Evolutionary conservation across 1,140 invertebrate genomes (phyloP), one percentile per base, ranked within the genome.

Genomic region (Penaeus japonicus): DNA sequence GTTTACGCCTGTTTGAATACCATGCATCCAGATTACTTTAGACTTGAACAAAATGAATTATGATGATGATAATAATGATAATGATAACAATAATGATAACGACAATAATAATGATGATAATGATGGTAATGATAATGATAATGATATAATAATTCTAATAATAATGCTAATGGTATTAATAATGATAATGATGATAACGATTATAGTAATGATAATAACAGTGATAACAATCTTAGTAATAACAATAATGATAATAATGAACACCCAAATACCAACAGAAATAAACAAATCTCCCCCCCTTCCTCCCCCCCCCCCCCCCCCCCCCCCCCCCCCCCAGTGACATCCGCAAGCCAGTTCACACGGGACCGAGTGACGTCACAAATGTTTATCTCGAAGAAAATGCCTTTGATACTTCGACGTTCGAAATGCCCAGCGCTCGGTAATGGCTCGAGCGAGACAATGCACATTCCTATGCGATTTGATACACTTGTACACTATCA

Each of bases 401-500:
- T 10, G 47, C 27, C 65, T 83, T 75, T 55, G 83, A 84, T 84
- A 22, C 65, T 17, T 54, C 75, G 83, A 57, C 83, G 53, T 62
- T 53, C 75, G 62, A 84, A 75, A 84, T 12, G 47, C 47, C 47
- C 47, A 15, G 10, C 24, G 30, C 20, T 39, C 70, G n/a, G 77
- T 79, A 86, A 86, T 86, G 84, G 84, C 75, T 35, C 18, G 54
- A 78, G 4, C 77, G 80, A 86, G 84, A 86, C 84, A 86, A 86
- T 79, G 77, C 39, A 47, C 75, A 86, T 86, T 86, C 84, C 84
- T 17, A 22, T 2, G 55, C 84, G 84, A 86, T 86, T 86, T 86
- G 77, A 86, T 86, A 86, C 84, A 86, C 75, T 79, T 57, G 55
- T 32, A 35, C 84, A 65, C 84, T 86, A 86, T 86, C 84, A 86